A percentile compares a stretch with the other conserved stretches of the same genome.
Conservation (phyloP, 1,140 invertebrate species). For the Ephestia elutella region DNA sequence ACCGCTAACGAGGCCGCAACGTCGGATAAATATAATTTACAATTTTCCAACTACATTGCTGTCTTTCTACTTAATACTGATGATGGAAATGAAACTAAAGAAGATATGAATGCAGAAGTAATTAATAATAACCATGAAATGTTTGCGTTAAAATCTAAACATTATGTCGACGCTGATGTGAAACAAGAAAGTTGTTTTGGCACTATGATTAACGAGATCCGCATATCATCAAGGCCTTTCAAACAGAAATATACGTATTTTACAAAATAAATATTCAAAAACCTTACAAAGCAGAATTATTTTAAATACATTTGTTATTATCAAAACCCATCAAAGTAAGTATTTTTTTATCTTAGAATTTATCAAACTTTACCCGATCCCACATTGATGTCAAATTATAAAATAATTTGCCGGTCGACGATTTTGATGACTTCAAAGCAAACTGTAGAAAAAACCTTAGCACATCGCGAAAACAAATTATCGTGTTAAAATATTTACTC, state of each 20-base stretch:
- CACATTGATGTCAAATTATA: not conserved
- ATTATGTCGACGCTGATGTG: slow-evolving; percentile 3
- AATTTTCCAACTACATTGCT: slow-evolving; percentile 30
- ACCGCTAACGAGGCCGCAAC: slow-evolving; percentile 36
- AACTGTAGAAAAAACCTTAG: slow-evolving; percentile 9
- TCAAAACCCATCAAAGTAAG: not conserved
- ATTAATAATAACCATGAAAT: slow-evolving; percentile 1
- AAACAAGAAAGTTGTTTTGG: slow-evolving; percentile 47
- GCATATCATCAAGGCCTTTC: slow-evolving; percentile 40
- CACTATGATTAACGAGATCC: slow-evolving; percentile 40
- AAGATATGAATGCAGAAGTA: slow-evolving; percentile 26
- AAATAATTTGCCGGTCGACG: too few relatives aligned
- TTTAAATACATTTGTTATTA: not conserved
- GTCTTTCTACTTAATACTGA: not conserved
- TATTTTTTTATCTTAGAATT: slow-evolving; percentile 5
- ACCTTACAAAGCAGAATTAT: too few relatives aligned
- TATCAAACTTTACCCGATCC: too few relatives aligned
- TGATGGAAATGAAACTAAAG: slow-evolving; percentile 5
- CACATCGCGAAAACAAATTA: slow-evolving; percentile 24
- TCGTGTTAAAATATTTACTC: slow-evolving; percentile 32
- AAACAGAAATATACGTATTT: slow-evolving; percentile 25
- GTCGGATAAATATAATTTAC: slow-evolving; percentile 7
- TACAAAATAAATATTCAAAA: too few relatives aligned
- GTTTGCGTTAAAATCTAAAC: slow-evolving; percentile 1
- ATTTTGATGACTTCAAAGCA: not conserved